A percentile compares a stretch with the other conserved stretches of the same genome.
These are phyloP conservation scores for Ypsolopha sequella DNA, from an alignment of 2,888 invertebrate genomes.

Conservation along the genomic window DNA sequence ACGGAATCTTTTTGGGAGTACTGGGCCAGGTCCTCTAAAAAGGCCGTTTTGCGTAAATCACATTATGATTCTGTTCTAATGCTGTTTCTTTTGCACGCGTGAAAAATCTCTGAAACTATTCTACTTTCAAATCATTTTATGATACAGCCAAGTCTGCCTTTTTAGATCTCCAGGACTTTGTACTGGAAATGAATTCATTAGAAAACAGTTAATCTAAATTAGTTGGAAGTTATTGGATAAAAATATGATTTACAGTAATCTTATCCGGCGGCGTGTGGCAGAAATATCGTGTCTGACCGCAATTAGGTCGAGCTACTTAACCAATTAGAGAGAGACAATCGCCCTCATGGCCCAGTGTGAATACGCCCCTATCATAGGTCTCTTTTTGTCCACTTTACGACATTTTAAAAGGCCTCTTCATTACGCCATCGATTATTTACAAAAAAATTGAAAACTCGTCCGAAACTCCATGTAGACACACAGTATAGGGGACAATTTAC, in stretches of 20 bases:
- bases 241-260: constrained; percentile 1
- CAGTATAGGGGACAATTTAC: constrained; percentile 63
- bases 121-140: too few species aligned
- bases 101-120: too few species aligned
- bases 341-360: constrained; percentile 46
- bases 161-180: too few species aligned
- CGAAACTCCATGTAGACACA: constrained; percentile 23
- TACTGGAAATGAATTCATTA: neutral
- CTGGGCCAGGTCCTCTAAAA: too few species aligned
- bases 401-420: constrained; percentile 60
- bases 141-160: too few species aligned
- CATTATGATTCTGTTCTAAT: too few species aligned
- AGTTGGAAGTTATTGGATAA: neutral
- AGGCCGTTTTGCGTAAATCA: too few species aligned
- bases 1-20: too few species aligned
- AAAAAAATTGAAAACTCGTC: constrained; percentile 40
- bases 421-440: constrained; percentile 46
- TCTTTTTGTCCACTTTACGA: constrained; percentile 60
- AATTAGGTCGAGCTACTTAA: constrained; percentile 63
- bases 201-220: neutral
- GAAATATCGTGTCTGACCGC: constrained; percentile 48
- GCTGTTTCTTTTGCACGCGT: too few species aligned
- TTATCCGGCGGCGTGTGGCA: neutral
- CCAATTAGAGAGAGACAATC: constrained; percentile 67
- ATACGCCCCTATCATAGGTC: constrained; percentile 64